These are phyloP conservation scores for Urophycis tenuis DNA, from an alignment of 2,797 vertebrate genomes.

Conservation along the genomic window DNA sequence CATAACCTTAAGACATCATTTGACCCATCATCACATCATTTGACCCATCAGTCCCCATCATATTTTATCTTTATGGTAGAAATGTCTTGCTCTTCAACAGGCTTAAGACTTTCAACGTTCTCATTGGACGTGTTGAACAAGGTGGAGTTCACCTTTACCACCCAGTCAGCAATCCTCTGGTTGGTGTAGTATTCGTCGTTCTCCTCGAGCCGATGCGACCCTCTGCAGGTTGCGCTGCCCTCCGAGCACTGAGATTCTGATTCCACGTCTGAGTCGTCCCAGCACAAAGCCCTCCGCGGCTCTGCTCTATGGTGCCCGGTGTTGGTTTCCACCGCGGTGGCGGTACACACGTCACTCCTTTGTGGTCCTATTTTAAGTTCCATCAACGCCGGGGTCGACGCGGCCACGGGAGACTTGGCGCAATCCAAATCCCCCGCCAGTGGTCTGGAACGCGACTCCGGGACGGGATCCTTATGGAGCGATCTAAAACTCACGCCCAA, in stretches of 20 bases:
- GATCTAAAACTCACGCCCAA: not conserved
- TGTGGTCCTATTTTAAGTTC: constrained; percentile 25
- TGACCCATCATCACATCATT: constrained; percentile 26
- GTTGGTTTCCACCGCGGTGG: constrained; percentile 34
- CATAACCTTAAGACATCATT: not conserved
- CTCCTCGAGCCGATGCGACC: constrained; percentile 15
- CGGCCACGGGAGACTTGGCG: not conserved
- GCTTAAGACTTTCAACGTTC: constrained; percentile 20
- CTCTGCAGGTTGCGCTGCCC: constrained; percentile 27
- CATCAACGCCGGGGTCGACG: constrained; percentile 13
- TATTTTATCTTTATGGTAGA: constrained; percentile 69
- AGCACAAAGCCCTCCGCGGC: constrained; percentile 42
- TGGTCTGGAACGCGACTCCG: not conserved
- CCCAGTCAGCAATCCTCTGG: constrained; percentile 68
- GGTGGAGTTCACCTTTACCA: constrained; percentile 64
- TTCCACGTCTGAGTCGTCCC: constrained; percentile 52
- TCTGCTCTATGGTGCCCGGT: constrained; percentile 23
- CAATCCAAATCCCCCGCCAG: not conserved
- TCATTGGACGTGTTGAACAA: constrained; percentile 55
- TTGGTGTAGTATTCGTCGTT: constrained; percentile 63
- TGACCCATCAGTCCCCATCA: constrained; percentile 47
- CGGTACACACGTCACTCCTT: constrained; percentile 28
- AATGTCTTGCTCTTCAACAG: constrained; percentile 62
- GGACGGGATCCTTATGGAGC: not conserved
- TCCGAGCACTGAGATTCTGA: constrained; percentile 50